Evolutionary conservation across 2,113 vertebrate genomes (phyloP).

Genomic region (Mohoua ochrocephala): DNA sequence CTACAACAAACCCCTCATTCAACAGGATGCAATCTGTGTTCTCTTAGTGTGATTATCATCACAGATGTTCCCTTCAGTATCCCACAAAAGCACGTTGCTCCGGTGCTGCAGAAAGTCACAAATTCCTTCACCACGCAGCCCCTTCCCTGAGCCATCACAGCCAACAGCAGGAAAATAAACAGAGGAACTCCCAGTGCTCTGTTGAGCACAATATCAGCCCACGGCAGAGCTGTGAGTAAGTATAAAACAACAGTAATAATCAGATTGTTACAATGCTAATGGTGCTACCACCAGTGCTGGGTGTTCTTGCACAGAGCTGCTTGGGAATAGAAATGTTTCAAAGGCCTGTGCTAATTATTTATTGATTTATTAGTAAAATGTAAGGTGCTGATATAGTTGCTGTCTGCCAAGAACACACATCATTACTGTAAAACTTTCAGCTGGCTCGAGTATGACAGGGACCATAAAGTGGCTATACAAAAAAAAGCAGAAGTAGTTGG

Average conservation of each 20-base stretch:
- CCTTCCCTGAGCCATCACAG: neutral
- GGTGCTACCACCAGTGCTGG: neutral
- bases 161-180: neutral
- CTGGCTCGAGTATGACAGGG: neutral
- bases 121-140: neutral
- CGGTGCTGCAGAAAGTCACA: neutral
- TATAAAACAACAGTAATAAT: neutral
- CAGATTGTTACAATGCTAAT: neutral
- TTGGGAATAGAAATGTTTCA: neutral
- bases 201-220: neutral
- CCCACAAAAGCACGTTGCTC: neutral
- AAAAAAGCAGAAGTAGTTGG: neutral
- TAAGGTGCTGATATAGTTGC: neutral
- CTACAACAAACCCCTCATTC: neutral
- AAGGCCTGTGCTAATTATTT: neutral
- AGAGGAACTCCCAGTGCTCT: neutral
- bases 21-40: neutral
- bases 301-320: rapidly evolving
- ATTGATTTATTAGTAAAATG: neutral
- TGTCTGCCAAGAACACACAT: neutral
- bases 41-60: neutral
- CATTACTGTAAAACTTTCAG: neutral
- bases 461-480: neutral
- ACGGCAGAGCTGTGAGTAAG: neutral
- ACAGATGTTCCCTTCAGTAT: neutral